Percentiles rank a stretch among this genome's conserved stretches.
phyloP scores from a whole-genome alignment of 1,140 invertebrate species.

The Pogonomyrmex californicus region DNA sequence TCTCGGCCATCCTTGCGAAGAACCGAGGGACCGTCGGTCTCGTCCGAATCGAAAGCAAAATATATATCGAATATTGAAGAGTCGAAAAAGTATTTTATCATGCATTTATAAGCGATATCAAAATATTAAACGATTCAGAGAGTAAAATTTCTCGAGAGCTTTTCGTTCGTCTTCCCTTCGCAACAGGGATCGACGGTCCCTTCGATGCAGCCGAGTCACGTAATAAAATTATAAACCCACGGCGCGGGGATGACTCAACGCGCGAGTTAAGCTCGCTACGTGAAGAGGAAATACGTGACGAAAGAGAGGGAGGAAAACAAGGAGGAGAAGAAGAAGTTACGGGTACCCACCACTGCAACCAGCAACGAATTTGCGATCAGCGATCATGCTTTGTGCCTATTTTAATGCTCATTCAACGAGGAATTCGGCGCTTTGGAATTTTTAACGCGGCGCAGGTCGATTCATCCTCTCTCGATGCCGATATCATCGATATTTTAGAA shows the following conservation, averaged over 20 bases:
- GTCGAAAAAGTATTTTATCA: background rate
- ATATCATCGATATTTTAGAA: background rate
- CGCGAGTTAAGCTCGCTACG: constrained; percentile 55
- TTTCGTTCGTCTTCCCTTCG: background rate
- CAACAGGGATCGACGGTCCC: constrained; percentile 4
- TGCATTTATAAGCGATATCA: no score
- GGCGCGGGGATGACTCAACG: constrained; percentile 45
- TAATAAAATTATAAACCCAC: constrained; percentile 59
- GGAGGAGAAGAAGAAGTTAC: background rate
- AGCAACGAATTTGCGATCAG: constrained; percentile 14
- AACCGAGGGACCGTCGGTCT: background rate
- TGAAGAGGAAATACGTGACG: constrained; percentile 56
- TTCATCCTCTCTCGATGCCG: background rate
- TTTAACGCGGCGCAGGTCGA: background rate
- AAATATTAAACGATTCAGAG: background rate
- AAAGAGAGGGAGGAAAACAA: background rate
- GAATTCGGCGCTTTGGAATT: background rate
- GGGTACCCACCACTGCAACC: background rate
- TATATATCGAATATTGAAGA: background rate
- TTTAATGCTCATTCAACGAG: background rate
- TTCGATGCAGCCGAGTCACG: constrained; percentile 52
- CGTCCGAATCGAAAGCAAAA: no score
- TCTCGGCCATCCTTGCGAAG: background rate
- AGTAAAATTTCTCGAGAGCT: background rate
- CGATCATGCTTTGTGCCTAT: background rate